A percentile compares a stretch with the other conserved stretches of the same genome.
These are phyloP conservation scores for Heliconius hermathena DNA, from an alignment of 1,140 invertebrate species.

Conservation along the genomic window DNA sequence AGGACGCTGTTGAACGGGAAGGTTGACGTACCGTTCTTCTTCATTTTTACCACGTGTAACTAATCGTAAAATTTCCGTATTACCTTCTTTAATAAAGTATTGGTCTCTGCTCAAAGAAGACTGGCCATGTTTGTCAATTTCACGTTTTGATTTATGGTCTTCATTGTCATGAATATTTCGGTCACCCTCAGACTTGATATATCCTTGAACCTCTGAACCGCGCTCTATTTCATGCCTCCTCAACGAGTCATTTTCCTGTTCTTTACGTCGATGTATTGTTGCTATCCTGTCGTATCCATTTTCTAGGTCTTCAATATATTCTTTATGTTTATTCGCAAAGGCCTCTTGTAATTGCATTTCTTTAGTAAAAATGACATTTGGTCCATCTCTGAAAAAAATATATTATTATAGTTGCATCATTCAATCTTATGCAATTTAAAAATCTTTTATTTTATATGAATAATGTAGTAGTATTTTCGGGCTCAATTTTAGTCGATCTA, in stretches of 20 bases:
- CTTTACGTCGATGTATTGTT: constrained; percentile 75
- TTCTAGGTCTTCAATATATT: constrained; percentile 84
- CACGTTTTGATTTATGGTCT: constrained; percentile 59
- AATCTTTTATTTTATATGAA: too few species aligned
- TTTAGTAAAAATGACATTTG: constrained; percentile 82
- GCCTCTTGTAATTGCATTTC: constrained; percentile 81
- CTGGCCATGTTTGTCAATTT: constrained; percentile 60
- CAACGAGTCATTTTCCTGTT: constrained; percentile 86
- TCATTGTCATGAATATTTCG: constrained; percentile 65
- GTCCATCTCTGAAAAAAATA: constrained; percentile 73
- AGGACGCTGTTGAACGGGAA: constrained; percentile 80
- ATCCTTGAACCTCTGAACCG: constrained; percentile 84
- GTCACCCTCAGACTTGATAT: constrained; percentile 73
- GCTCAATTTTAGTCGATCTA: too few species aligned
- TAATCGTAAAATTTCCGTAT: constrained; percentile 90
- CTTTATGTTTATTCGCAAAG: constrained; percentile 82
- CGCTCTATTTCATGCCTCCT: constrained; percentile 88
- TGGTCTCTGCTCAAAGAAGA: constrained; percentile 84
- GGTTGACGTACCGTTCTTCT: constrained; percentile 83
- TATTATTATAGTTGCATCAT: not conserved
- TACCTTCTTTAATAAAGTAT: constrained; percentile 90
- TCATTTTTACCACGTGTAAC: constrained; percentile 88
- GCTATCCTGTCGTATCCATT: constrained; percentile 81
- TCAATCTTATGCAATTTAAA: not conserved
- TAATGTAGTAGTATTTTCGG: too few species aligned